Conservation (phyloP, 2,113 vertebrate species). For the Irena cyanogastra region DNA sequence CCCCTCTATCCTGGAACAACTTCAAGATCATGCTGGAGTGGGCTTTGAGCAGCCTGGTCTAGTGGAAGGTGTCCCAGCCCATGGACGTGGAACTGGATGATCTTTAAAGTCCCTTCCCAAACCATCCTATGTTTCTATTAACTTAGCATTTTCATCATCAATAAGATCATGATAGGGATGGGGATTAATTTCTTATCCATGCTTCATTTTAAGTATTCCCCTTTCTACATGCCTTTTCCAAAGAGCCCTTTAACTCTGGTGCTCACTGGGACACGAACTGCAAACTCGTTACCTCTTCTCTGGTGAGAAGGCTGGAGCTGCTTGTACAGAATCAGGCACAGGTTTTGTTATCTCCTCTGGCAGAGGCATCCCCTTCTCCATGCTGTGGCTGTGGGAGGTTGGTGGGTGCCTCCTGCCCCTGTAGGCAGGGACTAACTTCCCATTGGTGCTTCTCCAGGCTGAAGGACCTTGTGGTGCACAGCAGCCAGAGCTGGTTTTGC, state of each 20-base stretch:
- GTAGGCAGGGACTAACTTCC: neutral
- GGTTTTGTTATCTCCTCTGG: neutral
- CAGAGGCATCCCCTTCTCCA: neutral
- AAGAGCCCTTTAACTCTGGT: neutral
- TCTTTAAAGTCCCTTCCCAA: neutral
- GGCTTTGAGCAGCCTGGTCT: neutral
- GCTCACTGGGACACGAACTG: neutral
- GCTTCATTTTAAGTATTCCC: neutral
- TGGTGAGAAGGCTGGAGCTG: neutral
- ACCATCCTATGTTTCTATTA: neutral
- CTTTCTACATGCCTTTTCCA: neutral
- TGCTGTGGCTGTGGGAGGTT: neutral
- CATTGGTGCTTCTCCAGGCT: neutral
- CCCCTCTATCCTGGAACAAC: neutral
- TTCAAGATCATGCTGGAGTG: neutral
- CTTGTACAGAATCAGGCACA: neutral
- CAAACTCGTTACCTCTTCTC: neutral
- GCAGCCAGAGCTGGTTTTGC: neutral
- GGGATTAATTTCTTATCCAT: neutral
- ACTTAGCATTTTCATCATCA: neutral
- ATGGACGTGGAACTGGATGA: neutral
- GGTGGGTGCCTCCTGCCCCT: neutral
- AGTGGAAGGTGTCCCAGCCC: neutral
- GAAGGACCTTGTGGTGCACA: neutral
- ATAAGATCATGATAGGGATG: too few relatives aligned